Base-by-base conservation (phyloP, 1,140 invertebrate genomes). In the Magallana ariakensis region DNA sequence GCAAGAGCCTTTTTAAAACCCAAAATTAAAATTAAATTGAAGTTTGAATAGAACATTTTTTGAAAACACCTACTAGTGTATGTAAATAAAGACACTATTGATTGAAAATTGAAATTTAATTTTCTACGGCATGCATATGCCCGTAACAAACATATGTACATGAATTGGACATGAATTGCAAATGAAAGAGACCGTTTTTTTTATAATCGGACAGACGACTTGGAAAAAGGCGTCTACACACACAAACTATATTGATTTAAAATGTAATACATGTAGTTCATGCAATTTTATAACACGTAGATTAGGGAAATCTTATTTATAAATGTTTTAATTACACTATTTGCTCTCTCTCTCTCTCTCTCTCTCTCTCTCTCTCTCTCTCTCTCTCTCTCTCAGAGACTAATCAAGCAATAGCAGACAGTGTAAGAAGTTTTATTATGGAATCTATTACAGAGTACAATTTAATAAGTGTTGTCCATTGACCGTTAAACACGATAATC, bases 301-400 rank as follows among this genome's bases (percentile, higher is more conserved):
- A 5, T 46, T 46, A 46, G 2, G 33, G 2, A 5, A 46, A 46
- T 46, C 33, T 5, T 46, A 4, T 46, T 46, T 46, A 4, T 4
- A 46, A 46, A 4, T 46, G 5, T 4, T 46, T 4, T 46, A 46
- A 46, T 46, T 46, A 46, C 33, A 46, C 5, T 0, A 46, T 10
- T 10, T 16, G 10, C 75, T 55, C 19, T 80, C 13, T 85, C 56
- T 66, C 84, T 66, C 56, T 66, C 55, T 53, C 16, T 85, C 84
- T 60, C 56, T 22, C 55, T 66, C 56, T 62, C 56, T 16, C 56
- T 60, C 56, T 66, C 60, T 62, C 58, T 85, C 58, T 85, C 56
- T 66, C 84, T 53, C 58, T 26, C 56, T 22, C 56, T 60, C 56
- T 66, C 60, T 85, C 46, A 15, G 26, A 11, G 33, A 53, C 16